Evolutionary conservation across 37 sponge, comb jelly and placozoan genomes (phyloP).

Genomic region (Lycopodina hypogea): DNA sequence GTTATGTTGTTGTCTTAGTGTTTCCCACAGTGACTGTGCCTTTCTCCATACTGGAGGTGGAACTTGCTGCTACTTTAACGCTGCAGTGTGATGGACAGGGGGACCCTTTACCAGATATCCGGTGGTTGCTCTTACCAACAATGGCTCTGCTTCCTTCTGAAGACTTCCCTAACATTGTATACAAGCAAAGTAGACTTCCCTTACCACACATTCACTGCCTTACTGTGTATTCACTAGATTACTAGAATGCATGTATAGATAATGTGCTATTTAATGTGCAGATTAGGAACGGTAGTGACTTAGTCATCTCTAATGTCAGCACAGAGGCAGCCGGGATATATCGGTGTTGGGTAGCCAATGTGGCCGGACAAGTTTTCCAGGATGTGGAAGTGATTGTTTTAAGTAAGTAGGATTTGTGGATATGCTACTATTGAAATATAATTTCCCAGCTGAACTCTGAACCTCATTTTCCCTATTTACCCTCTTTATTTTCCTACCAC

Average conservation of each 20-base stretch:
- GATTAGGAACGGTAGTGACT: not conserved
- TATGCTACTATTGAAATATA: no score
- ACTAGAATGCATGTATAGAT: no score
- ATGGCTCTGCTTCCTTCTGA: not conserved
- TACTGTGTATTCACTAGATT: not conserved
- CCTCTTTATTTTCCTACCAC: no score
- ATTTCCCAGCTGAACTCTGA: no score
- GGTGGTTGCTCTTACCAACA: not conserved
- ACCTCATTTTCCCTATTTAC: no score
- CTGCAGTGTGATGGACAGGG: conserved; percentile 47
- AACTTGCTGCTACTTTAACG: not conserved
- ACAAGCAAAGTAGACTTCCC: no score
- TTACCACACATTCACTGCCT: no score
- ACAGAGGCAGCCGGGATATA: conserved; percentile 47
- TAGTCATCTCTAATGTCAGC: conserved; percentile 31
- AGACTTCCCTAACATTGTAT: not conserved
- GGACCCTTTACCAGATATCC: conserved; percentile 35
- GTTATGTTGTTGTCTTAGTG: not conserved
- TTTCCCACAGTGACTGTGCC: not conserved
- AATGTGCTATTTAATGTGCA: not conserved
- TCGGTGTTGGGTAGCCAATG: conserved; percentile 49
- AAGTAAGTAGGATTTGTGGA: conserved; percentile 12
- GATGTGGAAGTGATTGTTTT: conserved; percentile 29
- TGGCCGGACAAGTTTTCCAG: conserved; percentile 42
- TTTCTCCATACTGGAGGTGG: not conserved